Conservation (phyloP, 2,888 invertebrate genomes). For the Drosophila mettleri region DNA sequence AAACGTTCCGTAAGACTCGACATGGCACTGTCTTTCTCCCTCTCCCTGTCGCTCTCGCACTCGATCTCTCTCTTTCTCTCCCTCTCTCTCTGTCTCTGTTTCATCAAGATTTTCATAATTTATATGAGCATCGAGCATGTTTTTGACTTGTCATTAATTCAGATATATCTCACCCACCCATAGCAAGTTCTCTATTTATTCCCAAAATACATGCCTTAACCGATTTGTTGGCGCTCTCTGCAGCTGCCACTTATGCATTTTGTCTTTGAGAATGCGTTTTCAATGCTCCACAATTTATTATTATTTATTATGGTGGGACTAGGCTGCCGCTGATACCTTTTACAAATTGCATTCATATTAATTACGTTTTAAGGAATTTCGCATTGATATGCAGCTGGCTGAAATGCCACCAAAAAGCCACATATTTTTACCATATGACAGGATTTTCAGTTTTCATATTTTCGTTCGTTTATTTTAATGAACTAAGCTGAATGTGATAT, state of each 20-base stretch:
- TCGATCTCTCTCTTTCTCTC: constrained; percentile 9
- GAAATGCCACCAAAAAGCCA: constrained; percentile 11
- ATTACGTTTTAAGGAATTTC: constrained; percentile 32
- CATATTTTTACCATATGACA: constrained; percentile 14
- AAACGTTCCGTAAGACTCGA: constrained; percentile 29
- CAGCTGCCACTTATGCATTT: constrained; percentile 46
- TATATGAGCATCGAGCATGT: constrained; percentile 43
- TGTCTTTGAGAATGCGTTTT: constrained; percentile 16
- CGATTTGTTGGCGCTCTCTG: constrained; percentile 38
- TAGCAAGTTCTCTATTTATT: constrained; percentile 4
- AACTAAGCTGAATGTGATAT: background rate
- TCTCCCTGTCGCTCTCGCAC: constrained; percentile 10
- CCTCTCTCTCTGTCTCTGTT: constrained; percentile 17
- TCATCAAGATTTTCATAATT: constrained; percentile 74
- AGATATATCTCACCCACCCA: constrained; percentile 5
- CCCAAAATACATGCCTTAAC: constrained; percentile 34
- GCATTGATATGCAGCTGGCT: constrained; percentile 34
- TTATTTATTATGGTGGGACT: constrained; percentile 42
- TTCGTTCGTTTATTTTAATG: constrained; percentile 3
- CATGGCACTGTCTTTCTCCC: constrained; percentile 13
- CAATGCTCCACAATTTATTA: constrained; percentile 50
- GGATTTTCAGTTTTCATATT: background rate
- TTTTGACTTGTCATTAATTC: constrained; percentile 29
- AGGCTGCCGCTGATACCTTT: constrained; percentile 17
- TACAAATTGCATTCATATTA: constrained; percentile 20